Base-by-base conservation (phyloP, 92 coral and sea anemone species). In the Plumapathes pennacea region DNA sequence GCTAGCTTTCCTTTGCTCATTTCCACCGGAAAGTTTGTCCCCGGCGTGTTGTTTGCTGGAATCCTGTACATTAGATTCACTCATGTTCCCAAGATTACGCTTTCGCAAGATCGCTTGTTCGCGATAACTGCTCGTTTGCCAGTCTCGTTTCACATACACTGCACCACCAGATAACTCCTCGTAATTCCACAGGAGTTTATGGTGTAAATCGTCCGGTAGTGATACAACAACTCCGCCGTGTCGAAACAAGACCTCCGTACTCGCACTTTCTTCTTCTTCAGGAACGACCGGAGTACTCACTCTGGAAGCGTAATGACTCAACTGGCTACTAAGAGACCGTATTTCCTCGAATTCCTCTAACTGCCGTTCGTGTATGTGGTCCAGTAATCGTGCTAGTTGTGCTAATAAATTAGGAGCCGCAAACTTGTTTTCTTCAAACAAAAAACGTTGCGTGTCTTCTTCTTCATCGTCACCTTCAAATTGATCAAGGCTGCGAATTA, bases 371-470 rank as follows among this genome's bases (percentile, higher is more conserved):
- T 84, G 90, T 13, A 91, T 34, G 28, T 70, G 78, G 50, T 88
- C 96, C 33, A 91, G 73, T 24, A 91, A 73, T 27, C 95, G 83
- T 0, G 85, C 96, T 28, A 91, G 82, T 37, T 88, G 96, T 3
- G 97, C 96, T 18, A 91, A 83, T 33, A 91, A 72, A 66, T 91
- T 91, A 25, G 96, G 97, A 17, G 97, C 96, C 2, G 97, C 97
- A 46, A 91, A 91, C 55, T 91, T 91, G 47, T 91, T 91, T 42
- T 91, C 96, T 57, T 91, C 96, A 70, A 91, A 91, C 34, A 91
- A 69, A 70, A 91, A 91, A 31, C 97, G 39, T 53, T 91, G 97
- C 5, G 97, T 91, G 52, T 91, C 96, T 58, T 91, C 97, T 12
- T 91, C 97, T 21, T 91, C 97, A 38, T 91, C 97, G 49, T 83